Evolutionary conservation across 2,888 invertebrate genomes (phyloP).

Genomic region (Timandra comae): DNA sequence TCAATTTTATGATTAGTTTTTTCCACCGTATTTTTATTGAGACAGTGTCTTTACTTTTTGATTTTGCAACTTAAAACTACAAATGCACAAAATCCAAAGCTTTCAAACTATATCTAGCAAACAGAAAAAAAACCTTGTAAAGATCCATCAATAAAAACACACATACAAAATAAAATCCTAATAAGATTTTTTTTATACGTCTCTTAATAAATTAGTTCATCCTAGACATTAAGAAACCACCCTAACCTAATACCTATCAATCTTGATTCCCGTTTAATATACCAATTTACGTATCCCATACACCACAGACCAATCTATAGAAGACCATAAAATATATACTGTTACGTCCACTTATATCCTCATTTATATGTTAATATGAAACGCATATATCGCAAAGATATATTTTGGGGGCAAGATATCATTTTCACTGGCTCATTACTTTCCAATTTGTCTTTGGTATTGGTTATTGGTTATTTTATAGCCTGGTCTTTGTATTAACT

Average conservation of each 20-base stretch:
- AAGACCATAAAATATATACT: constrained; percentile 49
- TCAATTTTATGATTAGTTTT: too few relatives aligned
- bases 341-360: constrained; percentile 69
- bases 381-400: constrained; percentile 66
- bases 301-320: constrained; percentile 41
- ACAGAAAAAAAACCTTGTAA: too few relatives aligned
- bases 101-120: too few relatives aligned
- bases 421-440: constrained; percentile 76
- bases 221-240: too few relatives aligned
- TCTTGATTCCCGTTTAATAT: constrained; percentile 28
- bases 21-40: too few relatives aligned
- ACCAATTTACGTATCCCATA: constrained; percentile 45
- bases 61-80: too few relatives aligned
- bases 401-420: constrained; percentile 68
- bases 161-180: too few relatives aligned
- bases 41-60: too few relatives aligned
- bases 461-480: constrained; percentile 69
- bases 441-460: constrained; percentile 73
- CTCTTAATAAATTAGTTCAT: too few relatives aligned
- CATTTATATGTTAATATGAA: constrained; percentile 74
- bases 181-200: too few relatives aligned
- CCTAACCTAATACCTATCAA: constrained; percentile 26
- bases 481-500: constrained; percentile 42
- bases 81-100: too few relatives aligned
- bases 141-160: too few relatives aligned